Percentiles rank a stretch among this genome's conserved stretches.
Evolutionary conservation across 2,113 vertebrate species (phyloP).

Genomic region (Indicator maculatus): DNA sequence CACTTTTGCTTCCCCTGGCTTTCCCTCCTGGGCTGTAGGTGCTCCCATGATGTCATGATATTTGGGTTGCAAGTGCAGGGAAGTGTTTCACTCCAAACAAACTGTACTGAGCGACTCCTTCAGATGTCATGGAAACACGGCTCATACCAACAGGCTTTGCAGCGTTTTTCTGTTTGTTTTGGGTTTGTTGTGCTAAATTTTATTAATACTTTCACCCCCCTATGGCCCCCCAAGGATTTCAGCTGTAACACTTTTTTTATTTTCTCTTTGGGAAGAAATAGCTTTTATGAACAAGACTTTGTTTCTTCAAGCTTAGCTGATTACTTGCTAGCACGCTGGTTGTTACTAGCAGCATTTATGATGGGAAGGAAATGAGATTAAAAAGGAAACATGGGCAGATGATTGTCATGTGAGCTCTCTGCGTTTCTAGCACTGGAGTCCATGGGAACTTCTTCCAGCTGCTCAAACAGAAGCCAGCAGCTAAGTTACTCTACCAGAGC

Average conservation of each 20-base stretch:
- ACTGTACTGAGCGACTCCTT: constrained; percentile 14
- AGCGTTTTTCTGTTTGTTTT: background rate
- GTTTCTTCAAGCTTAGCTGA: background rate
- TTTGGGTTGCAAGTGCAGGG: constrained; percentile 48
- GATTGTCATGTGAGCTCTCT: background rate
- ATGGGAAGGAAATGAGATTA: background rate
- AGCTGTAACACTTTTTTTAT: background rate
- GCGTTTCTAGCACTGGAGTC: background rate
- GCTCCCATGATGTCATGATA: constrained; percentile 17
- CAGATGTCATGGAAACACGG: constrained; percentile 36
- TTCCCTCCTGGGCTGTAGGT: constrained; percentile 37
- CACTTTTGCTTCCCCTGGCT: constrained; percentile 5
- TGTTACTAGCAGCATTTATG: background rate
- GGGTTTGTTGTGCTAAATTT: background rate
- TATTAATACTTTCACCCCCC: background rate
- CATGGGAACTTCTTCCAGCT: background rate
- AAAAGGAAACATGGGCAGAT: background rate
- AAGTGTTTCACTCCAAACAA: constrained; percentile 47
- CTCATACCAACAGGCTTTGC: background rate
- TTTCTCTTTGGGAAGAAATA: background rate
- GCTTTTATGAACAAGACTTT: background rate
- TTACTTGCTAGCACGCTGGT: background rate
- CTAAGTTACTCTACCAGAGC: background rate
- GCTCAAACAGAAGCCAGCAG: background rate
- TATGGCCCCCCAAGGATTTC: background rate